These are phyloP conservation scores for Apis laboriosa DNA, from an alignment of 1,140 invertebrate species.

Conservation along the genomic window DNA sequence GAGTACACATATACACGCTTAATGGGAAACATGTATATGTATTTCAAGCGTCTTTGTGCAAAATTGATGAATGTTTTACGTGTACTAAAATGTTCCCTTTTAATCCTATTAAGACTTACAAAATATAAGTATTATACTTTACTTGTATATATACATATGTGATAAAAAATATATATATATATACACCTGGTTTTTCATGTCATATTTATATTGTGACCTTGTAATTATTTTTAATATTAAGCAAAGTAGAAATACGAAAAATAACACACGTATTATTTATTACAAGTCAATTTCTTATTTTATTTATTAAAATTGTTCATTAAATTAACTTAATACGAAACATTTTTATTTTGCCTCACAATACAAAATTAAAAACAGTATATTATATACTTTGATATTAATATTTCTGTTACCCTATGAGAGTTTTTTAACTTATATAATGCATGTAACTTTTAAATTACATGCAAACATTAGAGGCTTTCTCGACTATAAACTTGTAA, in stretches of 20 bases:
- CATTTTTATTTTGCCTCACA: neutral
- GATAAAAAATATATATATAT: conserved; percentile 68
- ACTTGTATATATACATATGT: conserved; percentile 71
- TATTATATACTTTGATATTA: conserved; percentile 22
- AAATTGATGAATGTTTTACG: conserved; percentile 70
- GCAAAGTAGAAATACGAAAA: neutral
- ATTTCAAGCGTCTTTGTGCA: conserved; percentile 65
- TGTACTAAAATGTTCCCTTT: conserved; percentile 72
- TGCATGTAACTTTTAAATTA: neutral
- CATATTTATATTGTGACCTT: conserved; percentile 61
- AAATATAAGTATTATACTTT: conserved; percentile 71
- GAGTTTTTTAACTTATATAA: conserved; percentile 10
- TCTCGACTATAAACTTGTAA: neutral
- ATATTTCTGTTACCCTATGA: neutral
- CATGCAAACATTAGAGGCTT: neutral
- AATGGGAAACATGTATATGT: conserved; percentile 65
- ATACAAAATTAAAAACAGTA: neutral
- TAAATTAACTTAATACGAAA: neutral
- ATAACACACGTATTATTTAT: conserved; percentile 16
- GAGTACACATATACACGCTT: conserved; percentile 60
- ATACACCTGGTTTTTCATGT: conserved; percentile 67
- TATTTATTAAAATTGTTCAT: conserved; percentile 29
- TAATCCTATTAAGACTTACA: conserved; percentile 71
- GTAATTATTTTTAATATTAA: conserved; percentile 23
- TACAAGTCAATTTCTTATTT: conserved; percentile 7